Evolutionary conservation across 2,113 vertebrate species (phyloP), one percentile per base, ranked within the genome.

Genomic region (Pristiophorus japonicus): DNA sequence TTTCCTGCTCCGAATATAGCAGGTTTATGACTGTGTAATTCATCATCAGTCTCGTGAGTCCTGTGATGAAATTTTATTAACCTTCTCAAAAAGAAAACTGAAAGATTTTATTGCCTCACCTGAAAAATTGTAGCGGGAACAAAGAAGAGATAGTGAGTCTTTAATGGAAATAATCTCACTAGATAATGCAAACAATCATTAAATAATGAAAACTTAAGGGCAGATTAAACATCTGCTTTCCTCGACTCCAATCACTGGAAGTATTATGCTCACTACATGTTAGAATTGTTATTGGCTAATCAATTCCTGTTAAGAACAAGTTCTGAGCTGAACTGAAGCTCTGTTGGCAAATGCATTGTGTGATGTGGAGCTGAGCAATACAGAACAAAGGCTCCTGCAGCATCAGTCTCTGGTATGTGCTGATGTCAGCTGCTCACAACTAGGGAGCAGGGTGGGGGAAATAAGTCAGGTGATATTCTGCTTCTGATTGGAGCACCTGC

Each of bases 1-100:
- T 97, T 97, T 38, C 34, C 18, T 93, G n/a, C 62, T 38, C 90
- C 10, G 51, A 93, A 65, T 38, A 38, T 5, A 92, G 55, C 30
- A 63, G 88, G 34, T 63, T 63, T 92, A 38, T 38, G 88, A 34
- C 14, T n/a, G 20, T 55, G 87, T 55, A 55, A 55, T 38, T n/a
- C 87, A 90, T 90, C 55, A 55, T 59, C 42, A 24, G 20, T 47
- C 42, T 85, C 81, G 20, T 42, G 81, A 85, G 81, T 59, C 16
- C 27, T 55, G 0, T 34, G 59, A 38, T 65, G 90, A 22, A 6
- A 38, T 38, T 93, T 93, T 93, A 62, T 65, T 65, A 93, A 93
- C 12, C 8, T 34, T 90, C 27, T 90, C 27, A 51, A 59, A 85
- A 73, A 70, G n/a, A 42, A 42, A 93, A 65, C 18, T 93, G 59